These are phyloP conservation scores for Microcebus lehilahytsara DNA, from an alignment of 2,113 vertebrate species.

Conservation along the genomic window DNA sequence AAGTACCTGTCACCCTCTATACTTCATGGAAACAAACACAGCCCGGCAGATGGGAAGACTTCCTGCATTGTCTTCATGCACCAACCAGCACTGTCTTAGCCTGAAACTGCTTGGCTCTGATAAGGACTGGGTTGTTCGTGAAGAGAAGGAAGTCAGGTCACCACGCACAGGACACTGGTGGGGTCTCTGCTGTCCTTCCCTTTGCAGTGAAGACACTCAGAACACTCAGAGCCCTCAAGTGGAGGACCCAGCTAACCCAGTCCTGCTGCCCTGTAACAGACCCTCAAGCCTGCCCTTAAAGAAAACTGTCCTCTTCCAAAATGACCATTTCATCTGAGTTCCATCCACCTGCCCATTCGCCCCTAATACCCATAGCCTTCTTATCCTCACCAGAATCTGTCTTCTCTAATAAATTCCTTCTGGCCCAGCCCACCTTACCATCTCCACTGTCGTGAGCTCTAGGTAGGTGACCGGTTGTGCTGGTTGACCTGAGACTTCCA, in stretches of 20 bases:
- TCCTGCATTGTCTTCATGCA: neutral
- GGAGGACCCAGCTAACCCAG: neutral
- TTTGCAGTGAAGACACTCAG: neutral
- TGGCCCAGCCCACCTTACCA: neutral
- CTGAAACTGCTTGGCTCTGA: neutral
- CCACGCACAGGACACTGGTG: neutral
- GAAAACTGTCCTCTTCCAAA: neutral
- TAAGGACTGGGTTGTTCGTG: neutral
- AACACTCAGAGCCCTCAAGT: neutral
- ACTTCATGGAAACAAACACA: neutral
- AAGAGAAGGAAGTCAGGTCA: conserved; percentile 46
- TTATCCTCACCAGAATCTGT: neutral
- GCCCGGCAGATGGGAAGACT: neutral
- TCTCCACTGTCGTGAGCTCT: neutral
- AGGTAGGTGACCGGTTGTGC: neutral
- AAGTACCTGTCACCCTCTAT: neutral
- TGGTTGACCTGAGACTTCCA: neutral
- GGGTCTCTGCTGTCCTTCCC: neutral
- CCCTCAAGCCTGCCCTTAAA: neutral
- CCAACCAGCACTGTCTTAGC: neutral
- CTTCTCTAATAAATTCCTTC: neutral
- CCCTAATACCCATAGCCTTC: neutral
- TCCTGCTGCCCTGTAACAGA: neutral
- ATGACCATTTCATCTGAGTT: neutral
- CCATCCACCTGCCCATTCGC: neutral